These are phyloP conservation scores for Amblyornis subalaris DNA, from an alignment of 2,113 vertebrate genomes.

Conservation along the genomic window DNA sequence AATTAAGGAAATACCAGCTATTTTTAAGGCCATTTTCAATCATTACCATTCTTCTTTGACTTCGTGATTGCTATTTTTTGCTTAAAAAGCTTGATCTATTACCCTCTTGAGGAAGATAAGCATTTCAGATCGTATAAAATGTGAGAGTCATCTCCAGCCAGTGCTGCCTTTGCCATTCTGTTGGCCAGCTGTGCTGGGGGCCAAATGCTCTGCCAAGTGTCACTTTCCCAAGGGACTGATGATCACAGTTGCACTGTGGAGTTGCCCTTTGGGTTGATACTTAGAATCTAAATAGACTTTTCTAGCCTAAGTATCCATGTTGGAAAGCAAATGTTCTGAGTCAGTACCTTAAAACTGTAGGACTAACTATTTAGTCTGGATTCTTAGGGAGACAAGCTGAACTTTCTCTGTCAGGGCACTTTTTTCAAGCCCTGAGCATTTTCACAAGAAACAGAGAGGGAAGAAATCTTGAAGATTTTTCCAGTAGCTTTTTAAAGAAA, in stretches of 20 bases:
- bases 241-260: not conserved
- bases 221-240: not conserved
- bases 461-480: not conserved
- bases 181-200: not conserved
- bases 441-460: not conserved
- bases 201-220: not conserved
- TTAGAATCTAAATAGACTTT: not conserved
- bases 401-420: not conserved
- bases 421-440: not conserved
- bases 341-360: not conserved
- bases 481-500: not conserved
- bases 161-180: not conserved
- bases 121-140: not conserved
- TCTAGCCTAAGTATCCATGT: not conserved
- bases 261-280: not conserved
- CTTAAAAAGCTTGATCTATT: not conserved
- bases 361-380: not conserved
- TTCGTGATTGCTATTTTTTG: not conserved
- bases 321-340: not conserved
- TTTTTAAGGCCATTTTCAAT: not conserved
- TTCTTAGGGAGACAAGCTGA: not conserved
- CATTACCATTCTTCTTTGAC: not conserved
- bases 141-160: not conserved
- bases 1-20: not conserved
- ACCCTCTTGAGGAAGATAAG: not conserved